Conservation (phyloP, 2,888 invertebrate species). For the Leptopilina myrica region DNA sequence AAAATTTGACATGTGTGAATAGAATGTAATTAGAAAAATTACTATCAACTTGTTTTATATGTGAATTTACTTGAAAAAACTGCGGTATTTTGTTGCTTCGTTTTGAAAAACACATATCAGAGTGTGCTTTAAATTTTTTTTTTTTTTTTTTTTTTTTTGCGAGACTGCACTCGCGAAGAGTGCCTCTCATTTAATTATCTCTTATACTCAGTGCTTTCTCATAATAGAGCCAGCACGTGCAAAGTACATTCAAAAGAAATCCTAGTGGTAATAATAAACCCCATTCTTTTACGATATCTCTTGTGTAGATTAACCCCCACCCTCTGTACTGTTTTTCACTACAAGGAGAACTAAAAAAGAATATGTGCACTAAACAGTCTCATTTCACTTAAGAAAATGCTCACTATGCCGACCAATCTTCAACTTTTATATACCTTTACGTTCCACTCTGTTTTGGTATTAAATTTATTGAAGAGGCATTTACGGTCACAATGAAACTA, state of each 20-base stretch:
- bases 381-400: constrained; percentile 9
- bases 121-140: neutral
- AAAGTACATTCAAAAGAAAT: constrained; percentile 7
- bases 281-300: neutral
- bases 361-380: constrained; percentile 13
- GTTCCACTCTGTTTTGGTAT: neutral
- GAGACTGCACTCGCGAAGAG: neutral
- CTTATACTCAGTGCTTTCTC: constrained; percentile 7
- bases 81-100: neutral
- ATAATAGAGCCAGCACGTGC: constrained; percentile 24
- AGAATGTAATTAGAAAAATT: neutral
- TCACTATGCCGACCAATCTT: neutral
- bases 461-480: neutral
- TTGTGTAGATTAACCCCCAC: constrained; percentile 15
- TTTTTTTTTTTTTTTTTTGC: neutral
- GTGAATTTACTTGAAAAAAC: neutral
- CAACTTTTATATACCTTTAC: neutral
- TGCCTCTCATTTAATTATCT: constrained; percentile 23
- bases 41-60: neutral
- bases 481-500: constrained; percentile 14
- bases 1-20: too few relatives aligned
- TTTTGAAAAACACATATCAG: neutral
- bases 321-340: neutral
- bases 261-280: constrained; percentile 10
- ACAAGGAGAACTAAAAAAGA: neutral